Evolutionary conservation across 2,113 vertebrate species (phyloP), one percentile per base, ranked within the genome.

Genomic region (Nothoprocta pentlandii): DNA sequence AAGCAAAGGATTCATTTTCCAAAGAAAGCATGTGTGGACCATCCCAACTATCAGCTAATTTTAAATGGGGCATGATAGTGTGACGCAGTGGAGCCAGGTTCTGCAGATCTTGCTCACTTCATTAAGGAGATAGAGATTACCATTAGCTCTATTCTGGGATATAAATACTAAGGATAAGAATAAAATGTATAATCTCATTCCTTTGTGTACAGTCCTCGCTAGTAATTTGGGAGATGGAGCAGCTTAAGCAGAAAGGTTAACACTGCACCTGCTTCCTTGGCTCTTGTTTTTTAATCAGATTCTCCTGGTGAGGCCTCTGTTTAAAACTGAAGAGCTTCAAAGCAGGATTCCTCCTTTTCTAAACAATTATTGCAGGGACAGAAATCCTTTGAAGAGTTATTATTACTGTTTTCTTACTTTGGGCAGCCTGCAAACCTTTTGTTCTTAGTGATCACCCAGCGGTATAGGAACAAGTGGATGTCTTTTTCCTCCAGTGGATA

Each of bases 131-230:
- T 87, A 80, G 64, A 86, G 51, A 75, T 86, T 78, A 90, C 61
- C 68, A 78, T 62, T 86, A 47, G 63, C 68, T 73, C 80, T 95
- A 49, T 93, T 95, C 83, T 69, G 69, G 47, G 44, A 46, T 86
- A 62, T 73, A 90, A 93, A 75, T 86, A 2, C 85, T 88, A 85
- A 86, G 56, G 61, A 61, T 88, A 53, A 88, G 80, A 79, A 71
- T 92, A 80, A 94, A 92, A 80, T n/a, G 15, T 73, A 67, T 88
- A 80, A 92, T 94, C 85, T 75, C 61, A 68, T 23, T 97, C 83
- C 76, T 91, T 85, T 94, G 61, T 93, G 17, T 92, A 58, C 61
- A 71, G 12, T 78, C 62, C 12, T 90, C 39, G 78, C 42, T 62
- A 83, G 69, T 90, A 90, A 88, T 95, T 78, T 92, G 34, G 49